A percentile compares a stretch with the other conserved stretches of the same genome.
phyloP scores from a whole-genome alignment of 2,888 invertebrate species.

The Acrobasis consociella region DNA sequence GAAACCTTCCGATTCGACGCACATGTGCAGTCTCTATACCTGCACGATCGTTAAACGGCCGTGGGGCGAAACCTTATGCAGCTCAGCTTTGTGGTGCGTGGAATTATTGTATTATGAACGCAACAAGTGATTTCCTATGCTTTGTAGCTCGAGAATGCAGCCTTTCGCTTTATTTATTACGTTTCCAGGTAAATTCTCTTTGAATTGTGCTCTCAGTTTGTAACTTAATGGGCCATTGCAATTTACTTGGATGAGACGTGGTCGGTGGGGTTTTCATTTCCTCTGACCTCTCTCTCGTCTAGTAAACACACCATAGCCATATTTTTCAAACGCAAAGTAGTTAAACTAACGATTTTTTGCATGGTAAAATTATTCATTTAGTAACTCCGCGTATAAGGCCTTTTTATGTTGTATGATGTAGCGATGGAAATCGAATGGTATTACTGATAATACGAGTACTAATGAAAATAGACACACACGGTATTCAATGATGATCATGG shows the following conservation, averaged over 20 bases:
- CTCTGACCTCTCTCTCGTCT: not conserved
- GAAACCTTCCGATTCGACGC: conserved; percentile 56
- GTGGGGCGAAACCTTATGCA: conserved; percentile 36
- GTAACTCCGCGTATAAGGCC: too few relatives aligned
- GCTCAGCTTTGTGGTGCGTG: conserved; percentile 5
- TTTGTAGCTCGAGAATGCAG: conserved; percentile 26
- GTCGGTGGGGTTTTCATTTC: not conserved
- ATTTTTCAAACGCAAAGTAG: too few relatives aligned
- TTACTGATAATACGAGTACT: too few relatives aligned
- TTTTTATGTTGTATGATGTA: too few relatives aligned
- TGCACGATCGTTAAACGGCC: conserved; percentile 44
- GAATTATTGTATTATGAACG: conserved; percentile 24
- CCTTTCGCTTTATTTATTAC: not conserved
- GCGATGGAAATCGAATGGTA: too few relatives aligned
- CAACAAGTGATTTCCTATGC: conserved; percentile 27
- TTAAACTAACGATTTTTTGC: too few relatives aligned
- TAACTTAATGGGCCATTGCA: not conserved
- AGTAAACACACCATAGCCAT: not conserved
- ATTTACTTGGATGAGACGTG: not conserved
- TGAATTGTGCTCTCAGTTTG: not conserved
- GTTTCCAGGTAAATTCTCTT: not conserved
- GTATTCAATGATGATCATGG: too few relatives aligned
- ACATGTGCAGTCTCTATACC: conserved; percentile 64
- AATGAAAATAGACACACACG: too few relatives aligned
- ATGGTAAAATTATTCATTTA: too few relatives aligned